Evolutionary conservation across 1,140 invertebrate genomes (phyloP), one percentile per base, ranked within the genome.

Genomic region (Zaprionus kolodkinae): DNA sequence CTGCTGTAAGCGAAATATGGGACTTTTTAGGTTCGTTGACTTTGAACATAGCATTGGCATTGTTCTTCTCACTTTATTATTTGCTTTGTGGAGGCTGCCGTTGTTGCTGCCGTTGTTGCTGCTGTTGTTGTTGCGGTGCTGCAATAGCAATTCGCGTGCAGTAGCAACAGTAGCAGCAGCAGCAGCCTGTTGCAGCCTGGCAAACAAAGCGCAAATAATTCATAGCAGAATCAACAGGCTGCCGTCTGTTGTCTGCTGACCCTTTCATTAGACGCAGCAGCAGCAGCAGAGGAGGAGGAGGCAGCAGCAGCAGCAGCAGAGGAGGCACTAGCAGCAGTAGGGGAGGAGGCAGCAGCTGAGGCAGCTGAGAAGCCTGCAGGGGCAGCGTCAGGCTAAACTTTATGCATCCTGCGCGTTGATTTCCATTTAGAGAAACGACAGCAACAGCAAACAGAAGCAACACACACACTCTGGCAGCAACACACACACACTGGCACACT

Each of bases 61-160:
- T 88, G 84, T 88, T 88, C 85, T 89, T 89, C 85, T 85, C 85
- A 89, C 85, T 89, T 89, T 89, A 89, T 89, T 89, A 89, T 89
- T 89, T 89, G 85, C 85, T 79, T 72, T 89, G 81, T 68, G 72
- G 72, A 70, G 67, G 61, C 68, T 55, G 60, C 67, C 13, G 57
- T 56, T 67, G 50, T 48, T 10, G 70, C 59, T 72, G 62, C 36
- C 21, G 50, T 45, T 64, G 62, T 52, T 33, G 62, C 30, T 55
- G 21, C 12, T 52, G 27, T 40, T 72, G 74, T 76, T 72, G 21
- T 21, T 21, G 21, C 21, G 21, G 69, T 67, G 79, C 77, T 84
- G 80, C 81, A 85, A 78, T 77, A 87, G 84, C 81, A 85, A 76
- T 85, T 88, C 84, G 84, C 84, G 84, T 88, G 84, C 84, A 89